A percentile compares a stretch with the other conserved stretches of the same genome.
phyloP scores from a whole-genome alignment of 2,113 vertebrate species.

The Lipotes vexillifer region DNA sequence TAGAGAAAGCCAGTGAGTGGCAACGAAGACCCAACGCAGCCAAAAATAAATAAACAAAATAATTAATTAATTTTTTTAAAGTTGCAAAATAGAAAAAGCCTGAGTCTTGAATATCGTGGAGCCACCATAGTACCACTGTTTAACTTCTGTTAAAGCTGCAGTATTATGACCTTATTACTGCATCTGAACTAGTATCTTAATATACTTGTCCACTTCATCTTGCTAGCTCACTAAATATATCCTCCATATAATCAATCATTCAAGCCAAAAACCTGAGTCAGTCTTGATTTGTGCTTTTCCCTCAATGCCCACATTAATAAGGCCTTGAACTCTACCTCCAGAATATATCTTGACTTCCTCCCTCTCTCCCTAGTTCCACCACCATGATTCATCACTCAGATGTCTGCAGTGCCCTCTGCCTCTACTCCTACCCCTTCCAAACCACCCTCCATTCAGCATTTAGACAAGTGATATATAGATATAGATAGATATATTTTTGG shows the following conservation, averaged over 20 bases:
- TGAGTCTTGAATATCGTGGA: neutral
- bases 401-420: neutral
- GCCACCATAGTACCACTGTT: neutral
- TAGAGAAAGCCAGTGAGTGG: neutral
- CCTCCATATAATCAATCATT: neutral
- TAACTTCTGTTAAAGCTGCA: neutral
- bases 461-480: neutral
- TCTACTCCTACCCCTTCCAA: neutral
- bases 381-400: neutral
- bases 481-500: too few species aligned
- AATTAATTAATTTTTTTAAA: neutral
- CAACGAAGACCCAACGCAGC: neutral
- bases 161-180: neutral
- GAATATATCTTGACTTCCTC: neutral
- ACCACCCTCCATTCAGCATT: neutral
- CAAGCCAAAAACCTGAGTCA: neutral
- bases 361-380: neutral
- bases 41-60: neutral
- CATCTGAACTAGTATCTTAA: neutral
- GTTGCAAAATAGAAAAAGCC: neutral
- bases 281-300: neutral
- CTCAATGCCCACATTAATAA: neutral
- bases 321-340: neutral
- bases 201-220: neutral
- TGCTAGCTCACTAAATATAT: neutral